Evolutionary conservation across 2,888 invertebrate genomes (phyloP), one percentile per base, ranked within the genome.

Genomic region (Drosophila robusta): DNA sequence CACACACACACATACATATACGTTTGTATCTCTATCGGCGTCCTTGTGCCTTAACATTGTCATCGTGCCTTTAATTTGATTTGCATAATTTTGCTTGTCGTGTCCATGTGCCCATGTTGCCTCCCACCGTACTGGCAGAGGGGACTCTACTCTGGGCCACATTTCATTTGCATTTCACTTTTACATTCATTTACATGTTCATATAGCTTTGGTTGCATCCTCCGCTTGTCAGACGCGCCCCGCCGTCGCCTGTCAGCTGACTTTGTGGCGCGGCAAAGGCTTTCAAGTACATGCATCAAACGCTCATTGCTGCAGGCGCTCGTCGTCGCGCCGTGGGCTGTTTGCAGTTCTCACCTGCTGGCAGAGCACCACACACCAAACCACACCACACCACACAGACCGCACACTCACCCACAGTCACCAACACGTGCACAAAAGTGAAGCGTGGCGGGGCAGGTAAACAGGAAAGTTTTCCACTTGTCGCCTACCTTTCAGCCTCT

Each of bases 1-100:
- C 14, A n/a, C 6, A 42, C n/a, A 29, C n/a, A n/a, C n/a, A n/a
- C n/a, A n/a, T n/a, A n/a, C n/a, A n/a, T 4, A 12, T 22, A 38
- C 29, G 4, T 29, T 9, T 34, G 24, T 36, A 16, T 44, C 16
- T 29, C 29, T 50, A 47, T 62, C 66, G 55, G 68, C 50, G 70
- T 67, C 84, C 79, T 72, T 75, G 72, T 74, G 72, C 86, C 80
- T 78, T 88, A 85, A 89, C 88, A 81, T 82, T 90, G 82, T 88
- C 89, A 81, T 83, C 80, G 70, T 82, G 86, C 16, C 62, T 77
- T 72, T 89, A 88, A 90, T 90, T 90, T 89, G 87, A 90, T 90
- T 90, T 90, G 82, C 89, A 90, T 87, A 90, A 90, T 84, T 90
- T 90, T 78, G 67, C 80, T 66, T 78, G 81, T 79, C 79, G 41